Conservation (phyloP, 1,140 invertebrate species). For the Penaeus japonicus region DNA sequence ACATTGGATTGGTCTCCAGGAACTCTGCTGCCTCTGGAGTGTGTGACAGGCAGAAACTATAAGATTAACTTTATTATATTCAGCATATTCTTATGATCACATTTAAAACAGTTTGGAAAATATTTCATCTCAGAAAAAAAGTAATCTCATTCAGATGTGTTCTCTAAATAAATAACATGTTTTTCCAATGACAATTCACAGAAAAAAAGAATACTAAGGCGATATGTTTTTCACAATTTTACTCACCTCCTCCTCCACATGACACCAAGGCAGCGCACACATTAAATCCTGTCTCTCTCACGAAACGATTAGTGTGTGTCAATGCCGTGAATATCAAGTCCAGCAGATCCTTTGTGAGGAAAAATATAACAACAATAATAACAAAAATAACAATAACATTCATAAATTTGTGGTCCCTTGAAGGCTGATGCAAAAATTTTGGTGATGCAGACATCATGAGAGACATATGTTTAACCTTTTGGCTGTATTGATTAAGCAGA, state of each 20-base stretch:
- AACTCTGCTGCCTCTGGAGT: conserved; percentile 47
- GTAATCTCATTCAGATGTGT: too few relatives aligned
- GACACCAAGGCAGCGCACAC: conserved; percentile 67
- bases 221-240: conserved; percentile 26
- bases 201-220: neutral
- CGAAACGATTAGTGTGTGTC: conserved; percentile 69
- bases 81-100: neutral
- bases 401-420: too few relatives aligned
- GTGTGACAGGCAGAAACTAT: neutral
- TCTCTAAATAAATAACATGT: too few relatives aligned
- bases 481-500: too few relatives aligned
- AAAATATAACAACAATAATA: neutral
- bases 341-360: conserved; percentile 65
- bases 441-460: too few relatives aligned
- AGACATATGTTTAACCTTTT: too few relatives aligned
- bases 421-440: too few relatives aligned
- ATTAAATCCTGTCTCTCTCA: conserved; percentile 69
- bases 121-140: neutral
- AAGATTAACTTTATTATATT: neutral
- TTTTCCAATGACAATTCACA: neutral
- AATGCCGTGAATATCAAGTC: conserved; percentile 67
- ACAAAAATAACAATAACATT: neutral
- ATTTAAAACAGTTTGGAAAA: neutral
- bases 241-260: conserved; percentile 61
- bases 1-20: conserved; percentile 63